These are phyloP conservation scores for Platysteira castanea DNA, from an alignment of 2,113 vertebrate species.

Conservation along the genomic window DNA sequence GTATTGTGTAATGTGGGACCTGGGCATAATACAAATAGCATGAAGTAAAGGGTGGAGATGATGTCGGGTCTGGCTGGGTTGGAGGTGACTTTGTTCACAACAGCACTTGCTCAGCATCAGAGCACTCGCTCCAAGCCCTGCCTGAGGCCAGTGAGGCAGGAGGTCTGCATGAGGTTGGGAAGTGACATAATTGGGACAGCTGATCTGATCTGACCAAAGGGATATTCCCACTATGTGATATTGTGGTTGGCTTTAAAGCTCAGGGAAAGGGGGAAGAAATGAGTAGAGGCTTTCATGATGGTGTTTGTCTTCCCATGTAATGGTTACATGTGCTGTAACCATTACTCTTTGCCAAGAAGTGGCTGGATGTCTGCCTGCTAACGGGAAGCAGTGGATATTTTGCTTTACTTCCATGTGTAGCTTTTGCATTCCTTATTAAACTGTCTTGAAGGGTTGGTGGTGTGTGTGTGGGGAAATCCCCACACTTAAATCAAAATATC, in stretches of 20 bases:
- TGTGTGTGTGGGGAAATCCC: neutral
- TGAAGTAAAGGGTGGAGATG: neutral
- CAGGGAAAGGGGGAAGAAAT: neutral
- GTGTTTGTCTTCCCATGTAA: neutral
- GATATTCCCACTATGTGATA: neutral
- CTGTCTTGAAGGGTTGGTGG: neutral
- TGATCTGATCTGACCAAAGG: neutral
- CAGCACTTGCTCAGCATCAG: neutral
- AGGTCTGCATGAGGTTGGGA: neutral
- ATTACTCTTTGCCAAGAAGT: neutral
- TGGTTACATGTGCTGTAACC: neutral
- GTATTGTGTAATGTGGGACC: neutral
- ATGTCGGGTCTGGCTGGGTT: neutral
- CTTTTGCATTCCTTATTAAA: neutral
- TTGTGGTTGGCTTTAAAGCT: neutral
- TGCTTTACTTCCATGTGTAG: neutral
- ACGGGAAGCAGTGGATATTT: neutral
- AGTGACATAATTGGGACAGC: neutral
- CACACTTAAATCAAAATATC: neutral
- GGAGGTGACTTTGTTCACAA: neutral
- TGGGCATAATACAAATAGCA: neutral
- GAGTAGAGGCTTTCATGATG: neutral
- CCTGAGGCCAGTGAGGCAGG: fast-evolving
- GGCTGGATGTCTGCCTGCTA: neutral
- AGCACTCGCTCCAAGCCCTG: neutral